Conservation (phyloP, 2,888 invertebrate species). For the Acanthosepion esculentum region DNA sequence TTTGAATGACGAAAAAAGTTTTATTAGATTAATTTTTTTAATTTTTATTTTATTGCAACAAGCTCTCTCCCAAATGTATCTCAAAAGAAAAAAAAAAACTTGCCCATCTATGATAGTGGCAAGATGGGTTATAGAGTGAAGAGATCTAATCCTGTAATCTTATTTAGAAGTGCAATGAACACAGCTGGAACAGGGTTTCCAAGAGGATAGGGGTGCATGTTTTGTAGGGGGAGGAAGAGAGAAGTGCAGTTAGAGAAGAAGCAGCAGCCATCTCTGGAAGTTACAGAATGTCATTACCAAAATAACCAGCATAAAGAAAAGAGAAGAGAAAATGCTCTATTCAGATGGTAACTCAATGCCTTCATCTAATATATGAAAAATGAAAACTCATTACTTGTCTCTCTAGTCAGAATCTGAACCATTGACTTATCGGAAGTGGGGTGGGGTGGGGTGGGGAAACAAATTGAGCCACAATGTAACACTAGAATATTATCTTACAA, state of each 20-base stretch:
- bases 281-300: background rate
- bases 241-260: background rate
- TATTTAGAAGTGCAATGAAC: background rate
- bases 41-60: no score
- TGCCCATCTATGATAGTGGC: background rate
- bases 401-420: constrained; percentile 33
- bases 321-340: background rate
- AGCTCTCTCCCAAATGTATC: no score
- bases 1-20: no score
- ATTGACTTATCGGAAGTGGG: background rate
- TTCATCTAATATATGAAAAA: background rate
- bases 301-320: background rate
- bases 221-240: background rate
- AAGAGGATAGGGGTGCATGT: background rate
- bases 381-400: background rate
- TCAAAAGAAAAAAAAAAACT: no score
- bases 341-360: constrained; percentile 33
- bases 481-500: background rate
- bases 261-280: no score
- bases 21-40: no score
- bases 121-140: background rate
- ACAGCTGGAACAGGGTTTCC: background rate
- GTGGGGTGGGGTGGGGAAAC: background rate
- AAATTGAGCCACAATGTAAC: background rate
- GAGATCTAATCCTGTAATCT: background rate